Percentiles rank a stretch among this genome's conserved stretches.
These are phyloP conservation scores for Odobenus rosmarus DNA, from an alignment of 2,113 vertebrate genomes.

Conservation along the genomic window DNA sequence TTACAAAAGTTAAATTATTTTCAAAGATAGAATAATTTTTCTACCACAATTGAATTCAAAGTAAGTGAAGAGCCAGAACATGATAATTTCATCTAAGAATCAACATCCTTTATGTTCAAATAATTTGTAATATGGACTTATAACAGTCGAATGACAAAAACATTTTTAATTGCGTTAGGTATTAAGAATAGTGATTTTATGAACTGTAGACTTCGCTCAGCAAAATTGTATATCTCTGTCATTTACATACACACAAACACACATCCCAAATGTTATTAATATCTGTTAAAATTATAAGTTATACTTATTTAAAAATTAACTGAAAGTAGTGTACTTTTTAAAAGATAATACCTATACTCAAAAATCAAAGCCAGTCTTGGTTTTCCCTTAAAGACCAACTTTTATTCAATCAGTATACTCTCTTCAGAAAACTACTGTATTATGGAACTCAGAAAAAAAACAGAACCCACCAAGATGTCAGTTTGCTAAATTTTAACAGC, in stretches of 20 bases:
- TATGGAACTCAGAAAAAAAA: not conserved
- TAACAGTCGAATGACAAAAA: not conserved
- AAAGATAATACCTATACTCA: not conserved
- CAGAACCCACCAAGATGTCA: not conserved
- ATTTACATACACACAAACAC: not conserved
- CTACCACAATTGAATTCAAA: slow-evolving; percentile 44
- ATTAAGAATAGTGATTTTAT: slow-evolving; percentile 18
- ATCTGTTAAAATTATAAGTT: slow-evolving; percentile 33
- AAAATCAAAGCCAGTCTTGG: slow-evolving; percentile 24
- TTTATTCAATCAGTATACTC: not conserved
- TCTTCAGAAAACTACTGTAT: slow-evolving; percentile 7
- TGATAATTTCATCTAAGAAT: slow-evolving; percentile 38
- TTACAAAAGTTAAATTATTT: slow-evolving; percentile 57
- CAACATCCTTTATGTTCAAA: not conserved
- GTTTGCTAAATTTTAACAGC: not conserved
- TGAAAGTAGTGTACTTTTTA: slow-evolving; percentile 18
- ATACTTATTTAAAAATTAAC: slow-evolving; percentile 10
- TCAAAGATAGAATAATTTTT: slow-evolving; percentile 64
- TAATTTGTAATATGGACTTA: slow-evolving; percentile 28
- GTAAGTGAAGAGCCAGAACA: slow-evolving; percentile 20
- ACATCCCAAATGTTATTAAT: not conserved
- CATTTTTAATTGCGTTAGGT: not conserved
- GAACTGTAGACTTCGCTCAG: not conserved
- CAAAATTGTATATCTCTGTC: not conserved
- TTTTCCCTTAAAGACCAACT: not conserved